Base-by-base conservation (phyloP, 2,888 invertebrate species). In the Phyto melanocephala region DNA sequence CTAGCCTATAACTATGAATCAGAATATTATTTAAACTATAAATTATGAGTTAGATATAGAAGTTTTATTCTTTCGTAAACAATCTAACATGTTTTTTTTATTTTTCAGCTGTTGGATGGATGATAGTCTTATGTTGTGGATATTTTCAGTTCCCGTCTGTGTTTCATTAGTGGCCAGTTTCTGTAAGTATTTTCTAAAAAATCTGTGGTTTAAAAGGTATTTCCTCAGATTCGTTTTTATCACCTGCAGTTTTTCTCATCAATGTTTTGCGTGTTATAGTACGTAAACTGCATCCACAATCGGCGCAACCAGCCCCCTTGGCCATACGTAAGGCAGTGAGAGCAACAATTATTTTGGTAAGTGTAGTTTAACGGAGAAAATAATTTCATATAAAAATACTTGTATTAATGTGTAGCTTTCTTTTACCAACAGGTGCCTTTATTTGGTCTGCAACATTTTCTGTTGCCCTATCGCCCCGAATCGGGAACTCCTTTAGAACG, bases 361-460 rank as follows among this genome's bases (percentile, higher is more conserved):
- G 80, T 79, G 15, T 60, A 2, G 47, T 33, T n/a, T 33, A 35
- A 20, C 6, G 0, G 6, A 13, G 33, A 24, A 28, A 52, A 24
- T 5, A 15, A 28, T 10, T 56, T n/a, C n/a, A n/a, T n/a, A n/a
- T 35, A 47, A 47, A 28, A 67, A 24, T 54, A 37, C 40, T 28
- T 40, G 54, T 33, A 20, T 52, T 52, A 58, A 42, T 42, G 68
- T 10, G 6, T 33, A 17, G 52, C 56, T 70, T 83, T 84, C 37
- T 10, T 52, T 8, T 52, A 13, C 4, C 20, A 3, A 75, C 86
- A 93, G 92, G 90, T 95, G n/a, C 96, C 96, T 0, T 91, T 96
- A 0, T 94, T 96, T 76, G 96, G 96, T 0, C 91, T 96, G 1
- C 95, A 96, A 87, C 95, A 94, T 88, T 91, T 95, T 33, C 90